A percentile compares a stretch with the other conserved stretches of the same genome.
Evolutionary conservation across 2,113 vertebrate species (phyloP).

Genomic region (Sinocyclocheilus anshuiensis): DNA sequence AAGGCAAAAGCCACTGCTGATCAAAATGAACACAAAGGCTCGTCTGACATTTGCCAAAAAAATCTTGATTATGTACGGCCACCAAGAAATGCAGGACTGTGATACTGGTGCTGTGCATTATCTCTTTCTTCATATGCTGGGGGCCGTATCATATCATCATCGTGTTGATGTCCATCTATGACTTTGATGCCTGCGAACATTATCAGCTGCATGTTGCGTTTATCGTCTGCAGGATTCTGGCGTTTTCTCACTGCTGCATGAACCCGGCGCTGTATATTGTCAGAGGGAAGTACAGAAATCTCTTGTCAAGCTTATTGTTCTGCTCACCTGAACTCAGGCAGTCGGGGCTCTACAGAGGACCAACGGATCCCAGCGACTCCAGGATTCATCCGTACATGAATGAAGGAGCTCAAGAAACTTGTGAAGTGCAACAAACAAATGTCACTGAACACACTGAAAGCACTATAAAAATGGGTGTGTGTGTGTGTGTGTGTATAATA

Average conservation of each 20-base stretch:
- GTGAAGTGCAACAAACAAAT: neutral
- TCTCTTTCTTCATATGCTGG: no score
- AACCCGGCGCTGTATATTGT: conserved; percentile 78
- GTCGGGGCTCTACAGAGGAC: neutral
- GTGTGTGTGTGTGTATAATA: neutral
- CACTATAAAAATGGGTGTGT: neutral
- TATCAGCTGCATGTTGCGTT: conserved; percentile 41
- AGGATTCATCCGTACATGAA: neutral
- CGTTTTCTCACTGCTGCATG: conserved; percentile 78
- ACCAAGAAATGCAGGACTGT: no score
- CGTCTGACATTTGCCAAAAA: no score
- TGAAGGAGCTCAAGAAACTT: neutral
- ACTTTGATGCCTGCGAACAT: conserved; percentile 15
- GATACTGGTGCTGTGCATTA: no score
- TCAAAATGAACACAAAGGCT: no score
- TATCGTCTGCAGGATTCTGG: conserved; percentile 65
- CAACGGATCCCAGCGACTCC: conserved; percentile 39
- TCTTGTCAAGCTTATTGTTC: conserved; percentile 62
- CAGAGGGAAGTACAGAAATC: conserved; percentile 64
- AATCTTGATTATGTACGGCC: no score
- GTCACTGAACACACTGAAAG: conserved; percentile 5
- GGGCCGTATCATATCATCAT: no score
- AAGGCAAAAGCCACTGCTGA: no score
- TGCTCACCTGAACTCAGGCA: conserved; percentile 7
- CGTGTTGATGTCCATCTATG: neutral